A percentile compares a stretch with the other conserved stretches of the same genome.
These are phyloP conservation scores for Thermophis baileyi DNA, from an alignment of 2,113 vertebrate species.

Conservation along the genomic window DNA sequence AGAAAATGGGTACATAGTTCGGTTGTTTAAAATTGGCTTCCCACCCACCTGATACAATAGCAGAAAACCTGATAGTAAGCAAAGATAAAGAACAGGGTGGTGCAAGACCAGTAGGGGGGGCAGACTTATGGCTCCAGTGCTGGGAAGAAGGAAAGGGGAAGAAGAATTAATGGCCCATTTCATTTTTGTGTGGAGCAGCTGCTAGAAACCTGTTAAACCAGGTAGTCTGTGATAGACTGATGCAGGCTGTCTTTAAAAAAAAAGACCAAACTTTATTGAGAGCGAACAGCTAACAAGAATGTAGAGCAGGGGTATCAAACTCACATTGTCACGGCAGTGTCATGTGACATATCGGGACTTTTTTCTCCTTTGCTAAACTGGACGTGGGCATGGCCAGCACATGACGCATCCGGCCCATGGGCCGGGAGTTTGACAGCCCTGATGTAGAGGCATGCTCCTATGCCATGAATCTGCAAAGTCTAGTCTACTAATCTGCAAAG, in stretches of 20 bases:
- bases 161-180: conserved; percentile 3
- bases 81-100: conserved; percentile 10
- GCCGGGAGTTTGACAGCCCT: too few relatives aligned
- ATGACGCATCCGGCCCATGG: fast-evolving
- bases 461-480: background rate
- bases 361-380: too few relatives aligned
- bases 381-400: too few relatives aligned
- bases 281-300: background rate
- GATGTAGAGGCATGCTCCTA: background rate
- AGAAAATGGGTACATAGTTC: conserved; percentile 3
- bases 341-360: too few relatives aligned
- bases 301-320: too few relatives aligned
- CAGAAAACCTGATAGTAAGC: conserved; percentile 9
- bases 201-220: conserved; percentile 12
- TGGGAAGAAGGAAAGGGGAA: background rate
- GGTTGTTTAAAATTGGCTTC: conserved; percentile 1
- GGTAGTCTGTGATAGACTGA: background rate
- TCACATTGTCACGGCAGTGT: too few relatives aligned
- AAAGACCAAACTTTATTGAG: background rate
- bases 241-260: background rate
- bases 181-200: background rate
- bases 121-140: background rate
- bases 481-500: background rate
- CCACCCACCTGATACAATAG: conserved; percentile 15
- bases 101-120: background rate